Conservation (phyloP, 1,140 invertebrate species). For the Drosophila burlai region DNA sequence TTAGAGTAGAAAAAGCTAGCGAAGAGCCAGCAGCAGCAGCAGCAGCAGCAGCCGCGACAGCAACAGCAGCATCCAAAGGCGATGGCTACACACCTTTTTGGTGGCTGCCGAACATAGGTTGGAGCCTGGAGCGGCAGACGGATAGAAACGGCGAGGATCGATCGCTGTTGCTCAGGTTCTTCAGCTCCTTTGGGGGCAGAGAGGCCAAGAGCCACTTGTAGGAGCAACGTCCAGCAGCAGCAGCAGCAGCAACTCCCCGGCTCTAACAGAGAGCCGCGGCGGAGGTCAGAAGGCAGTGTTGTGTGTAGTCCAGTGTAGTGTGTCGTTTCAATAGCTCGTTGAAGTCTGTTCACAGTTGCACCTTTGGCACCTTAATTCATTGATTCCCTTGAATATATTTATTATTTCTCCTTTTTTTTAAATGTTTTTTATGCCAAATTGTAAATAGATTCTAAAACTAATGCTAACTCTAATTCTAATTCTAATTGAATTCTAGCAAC, state of each 20-base stretch:
- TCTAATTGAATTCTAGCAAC: slow-evolving; percentile 19
- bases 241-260: slow-evolving; percentile 22
- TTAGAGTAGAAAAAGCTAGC: slow-evolving; percentile 38
- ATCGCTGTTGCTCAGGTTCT: slow-evolving; percentile 70
- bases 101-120: slow-evolving; percentile 74
- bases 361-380: background rate
- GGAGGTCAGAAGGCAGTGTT: background rate
- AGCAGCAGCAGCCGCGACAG: slow-evolving; percentile 11
- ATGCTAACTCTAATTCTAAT: background rate
- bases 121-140: slow-evolving; percentile 68
- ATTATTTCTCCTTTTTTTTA: slow-evolving; percentile 31
- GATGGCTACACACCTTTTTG: slow-evolving; percentile 67
- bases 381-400: background rate
- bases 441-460: slow-evolving; percentile 35
- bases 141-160: slow-evolving; percentile 61
- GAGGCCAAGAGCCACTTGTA: slow-evolving; percentile 1
- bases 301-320: slow-evolving; percentile 23
- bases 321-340: slow-evolving; percentile 63
- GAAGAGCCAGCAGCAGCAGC: slow-evolving; percentile 25
- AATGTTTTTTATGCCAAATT: slow-evolving; percentile 40
- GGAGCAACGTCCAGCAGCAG: slow-evolving; percentile 15
- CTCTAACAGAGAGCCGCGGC: slow-evolving; percentile 24
- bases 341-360: slow-evolving; percentile 56
- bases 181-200: slow-evolving; percentile 58
- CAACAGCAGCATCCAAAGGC: slow-evolving; percentile 22